Evolutionary conservation across 2,113 vertebrate genomes (phyloP), one percentile per base, ranked within the genome.

Genomic region (Vireo altiloquus): DNA sequence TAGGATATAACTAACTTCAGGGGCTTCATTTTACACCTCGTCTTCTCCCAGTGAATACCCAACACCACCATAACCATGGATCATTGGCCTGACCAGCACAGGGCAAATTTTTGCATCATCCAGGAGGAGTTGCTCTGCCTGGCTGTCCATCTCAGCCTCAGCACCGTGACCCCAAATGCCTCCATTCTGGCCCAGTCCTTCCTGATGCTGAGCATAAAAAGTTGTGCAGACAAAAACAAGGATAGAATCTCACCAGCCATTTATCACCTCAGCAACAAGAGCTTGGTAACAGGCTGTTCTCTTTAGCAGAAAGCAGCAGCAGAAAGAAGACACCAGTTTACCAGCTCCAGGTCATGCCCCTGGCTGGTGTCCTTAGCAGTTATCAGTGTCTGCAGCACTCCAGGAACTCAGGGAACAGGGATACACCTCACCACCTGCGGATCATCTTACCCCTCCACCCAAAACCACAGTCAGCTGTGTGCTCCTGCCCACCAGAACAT

Each of bases 241-340:
- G 30, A 25, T 2, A 0, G 2, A 83, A 68, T 63, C 60, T 82
- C 17, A 1, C 54, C 63, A 22, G 33, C 25, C 23, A 3, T 71
- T 82, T 82, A 35, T 33, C 4, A 0, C 53, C 47, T 80, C 35
- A 39, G 59, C 54, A 47, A 49, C 63, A 90, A 50, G 66, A 93
- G 25, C 35, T 80, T n/a, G 71, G 63, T 54, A 80, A 37, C 59
- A 82, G 54, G 66, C 61, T 82, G 44, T 65, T 91, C 87, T 68
- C 83, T 68, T 40, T 9, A 83, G 64, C 31, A 82, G 80, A 89
- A 95, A 93, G 61, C n/a, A 74, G 82, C 53, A 83, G 64, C 31
- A 82, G 80, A 89, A 95, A 93, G 61, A 23, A 82, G 84, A 91
- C 78, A 95, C 74, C 78, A 39, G 50, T 31, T 89, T 81, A 46